Percentiles rank a stretch among this genome's conserved stretches.
Conservation (phyloP, 1,140 invertebrate genomes). For the Pygmarrhopalites habei region DNA sequence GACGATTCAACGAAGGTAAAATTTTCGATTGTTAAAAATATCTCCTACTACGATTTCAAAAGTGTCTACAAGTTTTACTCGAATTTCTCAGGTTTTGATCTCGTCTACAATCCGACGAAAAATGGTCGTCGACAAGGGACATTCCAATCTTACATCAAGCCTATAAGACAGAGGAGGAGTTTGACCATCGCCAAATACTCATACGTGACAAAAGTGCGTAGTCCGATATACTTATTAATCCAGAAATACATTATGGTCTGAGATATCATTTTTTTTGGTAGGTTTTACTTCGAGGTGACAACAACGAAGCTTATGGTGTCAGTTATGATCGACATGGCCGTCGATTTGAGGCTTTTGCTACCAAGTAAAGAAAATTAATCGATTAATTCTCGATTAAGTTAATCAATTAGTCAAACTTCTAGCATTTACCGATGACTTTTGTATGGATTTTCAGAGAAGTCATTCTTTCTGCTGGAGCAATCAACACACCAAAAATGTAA, state of each 20-base stretch:
- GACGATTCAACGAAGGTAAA: slow-evolving; percentile 26
- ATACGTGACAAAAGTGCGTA: slow-evolving; percentile 26
- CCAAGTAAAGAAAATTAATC: too few relatives aligned
- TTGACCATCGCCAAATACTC: slow-evolving; percentile 29
- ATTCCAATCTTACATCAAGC: slow-evolving; percentile 25
- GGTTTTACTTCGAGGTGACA: slow-evolving; percentile 2
- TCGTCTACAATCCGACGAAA: not conserved
- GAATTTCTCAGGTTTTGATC: too few relatives aligned
- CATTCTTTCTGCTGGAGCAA: slow-evolving; percentile 15
- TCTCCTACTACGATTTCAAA: too few relatives aligned
- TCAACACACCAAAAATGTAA: slow-evolving; percentile 12
- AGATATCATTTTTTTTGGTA: not conserved
- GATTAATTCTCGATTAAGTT: too few relatives aligned
- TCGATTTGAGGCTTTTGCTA: not conserved
- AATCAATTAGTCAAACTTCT: too few relatives aligned
- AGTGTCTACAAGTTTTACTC: too few relatives aligned
- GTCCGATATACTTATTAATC: not conserved
- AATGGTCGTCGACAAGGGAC: slow-evolving; percentile 20
- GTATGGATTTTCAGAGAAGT: too few relatives aligned
- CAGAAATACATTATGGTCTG: not conserved
- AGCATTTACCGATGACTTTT: too few relatives aligned
- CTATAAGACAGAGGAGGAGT: slow-evolving; percentile 1
- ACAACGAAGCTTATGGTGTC: slow-evolving; percentile 15
- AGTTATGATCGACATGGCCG: slow-evolving; percentile 15
- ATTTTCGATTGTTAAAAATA: not conserved